Evolutionary conservation across 35 echinoderm and acorn worm genomes (phyloP), one percentile per base, ranked within the genome.

Genomic region (Strongylocentrotus purpuratus): DNA sequence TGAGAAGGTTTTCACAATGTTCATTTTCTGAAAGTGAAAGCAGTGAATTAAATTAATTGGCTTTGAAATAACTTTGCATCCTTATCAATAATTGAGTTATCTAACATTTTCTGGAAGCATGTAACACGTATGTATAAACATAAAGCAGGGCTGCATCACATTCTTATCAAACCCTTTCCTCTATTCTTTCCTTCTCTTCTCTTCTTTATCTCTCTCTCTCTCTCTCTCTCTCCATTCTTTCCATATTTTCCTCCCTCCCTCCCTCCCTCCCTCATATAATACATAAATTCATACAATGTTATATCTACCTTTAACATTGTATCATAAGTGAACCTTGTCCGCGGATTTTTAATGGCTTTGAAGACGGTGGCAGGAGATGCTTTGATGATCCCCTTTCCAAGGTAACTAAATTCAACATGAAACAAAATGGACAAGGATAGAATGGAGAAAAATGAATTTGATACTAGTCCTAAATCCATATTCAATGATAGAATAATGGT

Each of bases 251-350:
- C 50, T 55, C 50, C 15, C 7, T 55, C 7, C 15, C 50, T 13
- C 10, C 15, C 50, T 55, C 50, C 15, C 50, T 55, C 2, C 2
- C 50, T 55, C 48, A 50, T 50, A 7, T 50, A 5, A n/a, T 50
- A 2, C 50, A 55, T 55, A 55, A 15, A 55, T 55, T 55, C 50
- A 55, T 55, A 55, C 15, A 86, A 46, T 33, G 35, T 41, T 33
- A 88, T 61, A 35, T 20, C 33, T 93, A 98, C 97, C 97, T 99
- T 99, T 15, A 99, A 59, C 98, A 99, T 99, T 86, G 97, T 99
- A 95, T 99, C 98, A 95, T 97, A 99, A 18, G 96, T 99, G 52
- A 99, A 99, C 31, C 98, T 46, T 15, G 98, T 99, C 55, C 96
- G 60, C n/a, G 98, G 98, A 94, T 99, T 99, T 32, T 88, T 96